Conservation (phyloP, 2,113 vertebrate species). For the Pseudorectes ferrugineus region DNA sequence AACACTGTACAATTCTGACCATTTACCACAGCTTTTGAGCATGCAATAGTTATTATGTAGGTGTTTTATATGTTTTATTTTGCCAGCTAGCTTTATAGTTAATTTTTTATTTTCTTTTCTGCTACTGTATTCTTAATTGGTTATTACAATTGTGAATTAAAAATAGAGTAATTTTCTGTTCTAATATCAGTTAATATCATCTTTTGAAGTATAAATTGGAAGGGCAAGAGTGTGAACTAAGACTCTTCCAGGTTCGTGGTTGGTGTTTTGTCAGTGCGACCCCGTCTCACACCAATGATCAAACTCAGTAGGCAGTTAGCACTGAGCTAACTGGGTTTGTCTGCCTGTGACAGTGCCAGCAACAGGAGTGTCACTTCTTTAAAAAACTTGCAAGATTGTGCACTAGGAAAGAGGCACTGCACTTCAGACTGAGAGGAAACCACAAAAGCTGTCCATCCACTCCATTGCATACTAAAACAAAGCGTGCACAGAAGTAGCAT, state of each 20-base stretch:
- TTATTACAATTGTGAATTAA: neutral
- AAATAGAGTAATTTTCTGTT: neutral
- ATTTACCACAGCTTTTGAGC: neutral
- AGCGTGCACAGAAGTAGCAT: neutral
- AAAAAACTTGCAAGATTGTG: neutral
- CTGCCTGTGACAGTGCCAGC: neutral
- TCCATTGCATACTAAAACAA: neutral
- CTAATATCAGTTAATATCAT: neutral
- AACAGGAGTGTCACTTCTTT: neutral
- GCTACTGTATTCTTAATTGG: neutral
- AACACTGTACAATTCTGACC: neutral
- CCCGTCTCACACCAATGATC: neutral
- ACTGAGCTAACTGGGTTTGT: neutral
- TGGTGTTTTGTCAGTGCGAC: neutral
- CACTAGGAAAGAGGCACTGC: neutral
- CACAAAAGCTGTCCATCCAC: neutral
- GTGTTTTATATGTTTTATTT: neutral
- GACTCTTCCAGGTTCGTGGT: neutral
- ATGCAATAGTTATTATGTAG: neutral
- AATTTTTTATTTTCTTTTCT: neutral
- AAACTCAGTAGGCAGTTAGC: neutral
- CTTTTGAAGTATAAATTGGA: constrained; percentile 36
- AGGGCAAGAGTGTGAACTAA: neutral
- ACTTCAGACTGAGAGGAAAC: neutral
- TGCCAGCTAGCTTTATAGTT: neutral